Percentiles rank a stretch among this genome's conserved stretches.
These are phyloP conservation scores for Thymelicus acteon DNA, from an alignment of 2,888 invertebrate genomes.

Conservation along the genomic window DNA sequence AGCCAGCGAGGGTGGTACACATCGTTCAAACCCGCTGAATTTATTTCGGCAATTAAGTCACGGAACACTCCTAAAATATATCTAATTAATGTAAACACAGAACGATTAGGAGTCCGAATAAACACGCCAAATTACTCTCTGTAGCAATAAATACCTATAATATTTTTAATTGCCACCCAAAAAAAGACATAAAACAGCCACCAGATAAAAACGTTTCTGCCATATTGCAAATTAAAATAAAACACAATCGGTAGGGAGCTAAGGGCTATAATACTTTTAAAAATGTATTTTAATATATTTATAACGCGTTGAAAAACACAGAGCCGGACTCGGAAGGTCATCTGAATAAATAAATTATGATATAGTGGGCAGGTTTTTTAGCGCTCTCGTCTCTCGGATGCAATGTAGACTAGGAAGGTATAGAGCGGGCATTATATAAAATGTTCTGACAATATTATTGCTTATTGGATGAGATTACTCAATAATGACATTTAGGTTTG, in stretches of 20 bases:
- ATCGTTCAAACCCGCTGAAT: constrained; percentile 63
- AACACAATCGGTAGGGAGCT: constrained; percentile 46
- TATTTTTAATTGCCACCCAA: constrained; percentile 80
- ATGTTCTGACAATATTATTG: no score
- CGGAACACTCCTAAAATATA: constrained; percentile 77
- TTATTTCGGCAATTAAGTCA: constrained; percentile 79
- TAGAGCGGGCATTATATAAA: constrained; percentile 46
- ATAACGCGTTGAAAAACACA: constrained; percentile 65
- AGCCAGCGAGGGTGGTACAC: constrained; percentile 24
- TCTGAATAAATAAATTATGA: constrained; percentile 83
- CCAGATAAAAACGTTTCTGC: constrained; percentile 71
- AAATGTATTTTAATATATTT: constrained; percentile 70
- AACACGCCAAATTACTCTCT: constrained; percentile 76
- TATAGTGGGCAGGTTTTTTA: constrained; percentile 72
- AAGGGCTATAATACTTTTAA: constrained; percentile 54
- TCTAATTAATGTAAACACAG: constrained; percentile 83
- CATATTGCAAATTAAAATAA: constrained; percentile 77
- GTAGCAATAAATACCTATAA: constrained; percentile 82
- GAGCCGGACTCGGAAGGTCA: constrained; percentile 75
- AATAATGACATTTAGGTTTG: no score
- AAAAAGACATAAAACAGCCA: constrained; percentile 78
- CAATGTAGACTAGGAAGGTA: constrained; percentile 50
- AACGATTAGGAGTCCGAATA: constrained; percentile 79
- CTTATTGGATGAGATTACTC: no score
- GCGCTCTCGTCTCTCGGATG: constrained; percentile 60